Evolutionary conservation across 2,797 vertebrate species (phyloP), one percentile per base, ranked within the genome.

Genomic region (Neosalanx taihuensis): DNA sequence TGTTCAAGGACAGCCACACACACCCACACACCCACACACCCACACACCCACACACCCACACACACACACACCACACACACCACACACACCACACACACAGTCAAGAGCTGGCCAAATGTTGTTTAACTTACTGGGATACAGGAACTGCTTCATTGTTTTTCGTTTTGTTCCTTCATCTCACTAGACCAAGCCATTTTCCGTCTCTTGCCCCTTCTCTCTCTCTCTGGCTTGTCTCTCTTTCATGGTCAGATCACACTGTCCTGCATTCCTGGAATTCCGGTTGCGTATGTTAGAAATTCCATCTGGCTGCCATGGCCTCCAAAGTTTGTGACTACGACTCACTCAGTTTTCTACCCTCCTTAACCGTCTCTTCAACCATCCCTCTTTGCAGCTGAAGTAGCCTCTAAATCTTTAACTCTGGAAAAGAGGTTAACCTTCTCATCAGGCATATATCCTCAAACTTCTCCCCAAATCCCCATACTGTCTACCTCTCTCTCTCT

Each of bases 271-370:
- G 74, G 89, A 91, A 94, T 95, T 94, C 93, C 92, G 84, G 91
- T 92, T 92, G 92, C 92, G 92, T 94, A 94, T 94, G 94, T 92
- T 93, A 93, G 90, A 94, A 94, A 95, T 96, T 95, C 94, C 94
- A 93, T 88, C 91, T 85, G 87, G 90, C 92, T 86, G 80, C 88
- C 86, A 87, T 83, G 86, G 88, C 79, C 83, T 83, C 72, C 79
- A 69, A 59, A 72, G 70, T 73, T 83, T 84, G 79, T 77, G 46
- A 58, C 58, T 57, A 63, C 49, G 58, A 37, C 77, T 72, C 64
- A 37, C 77, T 72, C 74, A 79, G 76, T 46, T 29, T 20, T 64
- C 33, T 35, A 20, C 53, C 72, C 35, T 30, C 26, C 71, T 53
- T 3, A 46, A 60, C 78, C 75, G 70, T 76, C 78, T 67, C 60